Evolutionary conservation across 2,888 invertebrate species (phyloP).

Genomic region (Hirtodrosophila confusa): DNA sequence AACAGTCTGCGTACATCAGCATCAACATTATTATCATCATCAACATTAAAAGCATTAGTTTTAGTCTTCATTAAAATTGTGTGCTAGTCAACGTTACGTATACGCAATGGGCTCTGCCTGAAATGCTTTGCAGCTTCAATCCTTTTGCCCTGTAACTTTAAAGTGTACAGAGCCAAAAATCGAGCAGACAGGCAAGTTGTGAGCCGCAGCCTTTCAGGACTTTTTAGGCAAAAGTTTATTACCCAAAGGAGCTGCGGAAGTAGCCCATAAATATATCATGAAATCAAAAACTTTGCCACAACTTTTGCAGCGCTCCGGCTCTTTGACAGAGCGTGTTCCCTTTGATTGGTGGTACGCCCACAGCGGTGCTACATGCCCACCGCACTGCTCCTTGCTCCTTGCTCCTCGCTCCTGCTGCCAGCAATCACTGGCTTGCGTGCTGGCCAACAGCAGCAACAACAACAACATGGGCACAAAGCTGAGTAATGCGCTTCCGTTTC

Average conservation of each 20-base stretch:
- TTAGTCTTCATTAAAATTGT: constrained; percentile 19
- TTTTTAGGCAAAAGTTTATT: constrained; percentile 65
- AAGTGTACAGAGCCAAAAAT: constrained; percentile 35
- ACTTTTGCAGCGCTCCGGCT: constrained; percentile 51
- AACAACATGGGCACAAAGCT: constrained; percentile 21
- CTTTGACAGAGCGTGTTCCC: constrained; percentile 49
- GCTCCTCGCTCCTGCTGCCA: background rate
- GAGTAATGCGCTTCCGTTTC: constrained; percentile 75
- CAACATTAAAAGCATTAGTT: constrained; percentile 2
- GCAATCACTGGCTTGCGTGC: constrained; percentile 60
- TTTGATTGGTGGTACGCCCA: constrained; percentile 59
- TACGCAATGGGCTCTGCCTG: constrained; percentile 23
- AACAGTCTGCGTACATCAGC: constrained; percentile 8
- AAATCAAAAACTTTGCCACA: constrained; percentile 78
- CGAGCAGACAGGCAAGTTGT: constrained; percentile 11
- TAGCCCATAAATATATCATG: constrained; percentile 79
- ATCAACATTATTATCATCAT: constrained; percentile 5
- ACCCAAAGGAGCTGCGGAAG: constrained; percentile 70
- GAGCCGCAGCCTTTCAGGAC: constrained; percentile 38
- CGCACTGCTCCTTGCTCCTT: constrained; percentile 1
- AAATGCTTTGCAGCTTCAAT: background rate
- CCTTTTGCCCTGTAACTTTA: constrained; percentile 41
- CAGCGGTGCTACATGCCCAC: background rate
- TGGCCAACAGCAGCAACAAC: constrained; percentile 30
- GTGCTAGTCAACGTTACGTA: constrained; percentile 34